A percentile compares a stretch with the other conserved stretches of the same genome.
phyloP scores from a whole-genome alignment of 2,888 invertebrate species.

The Eutolmus rufibarbis region DNA sequence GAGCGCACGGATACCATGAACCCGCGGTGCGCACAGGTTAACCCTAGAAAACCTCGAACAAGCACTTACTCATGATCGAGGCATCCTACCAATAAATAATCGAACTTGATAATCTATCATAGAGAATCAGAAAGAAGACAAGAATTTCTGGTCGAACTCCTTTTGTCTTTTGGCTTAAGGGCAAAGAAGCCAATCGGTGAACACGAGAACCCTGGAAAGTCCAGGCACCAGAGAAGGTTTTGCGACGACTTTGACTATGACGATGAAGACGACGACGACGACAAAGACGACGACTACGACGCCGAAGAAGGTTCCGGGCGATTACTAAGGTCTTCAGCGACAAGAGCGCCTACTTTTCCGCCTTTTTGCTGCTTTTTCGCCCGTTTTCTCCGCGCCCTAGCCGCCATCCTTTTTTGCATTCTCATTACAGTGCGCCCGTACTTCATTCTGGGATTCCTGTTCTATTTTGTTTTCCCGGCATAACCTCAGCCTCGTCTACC shows the following conservation, averaged over 20 bases:
- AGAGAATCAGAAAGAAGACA: conserved; percentile 39
- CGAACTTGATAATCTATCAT: conserved; percentile 47
- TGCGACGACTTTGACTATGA: background rate
- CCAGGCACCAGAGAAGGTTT: background rate
- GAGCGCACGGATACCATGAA: conserved; percentile 25
- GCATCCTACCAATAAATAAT: conserved; percentile 45
- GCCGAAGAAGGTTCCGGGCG: background rate
- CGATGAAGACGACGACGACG: background rate
- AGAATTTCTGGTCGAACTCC: conserved; percentile 41
- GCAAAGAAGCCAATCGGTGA: conserved; percentile 39
- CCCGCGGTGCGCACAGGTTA: conserved; percentile 12
- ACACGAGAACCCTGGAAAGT: conserved; percentile 23
- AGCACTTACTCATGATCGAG: conserved; percentile 37
- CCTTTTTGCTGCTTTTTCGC: background rate
- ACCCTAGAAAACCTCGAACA: conserved; percentile 39
- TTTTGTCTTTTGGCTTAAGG: conserved; percentile 45
- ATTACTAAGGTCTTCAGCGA: background rate
- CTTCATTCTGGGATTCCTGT: background rate
- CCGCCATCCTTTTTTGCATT: background rate
- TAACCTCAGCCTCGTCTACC: background rate
- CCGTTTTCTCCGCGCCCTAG: background rate
- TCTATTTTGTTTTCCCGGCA: conserved; percentile 1
- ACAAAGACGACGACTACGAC: background rate
- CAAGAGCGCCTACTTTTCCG: background rate
- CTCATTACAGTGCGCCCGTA: background rate